Evolutionary conservation across 2,888 invertebrate genomes (phyloP).

Genomic region (Salpingus planirostris): DNA sequence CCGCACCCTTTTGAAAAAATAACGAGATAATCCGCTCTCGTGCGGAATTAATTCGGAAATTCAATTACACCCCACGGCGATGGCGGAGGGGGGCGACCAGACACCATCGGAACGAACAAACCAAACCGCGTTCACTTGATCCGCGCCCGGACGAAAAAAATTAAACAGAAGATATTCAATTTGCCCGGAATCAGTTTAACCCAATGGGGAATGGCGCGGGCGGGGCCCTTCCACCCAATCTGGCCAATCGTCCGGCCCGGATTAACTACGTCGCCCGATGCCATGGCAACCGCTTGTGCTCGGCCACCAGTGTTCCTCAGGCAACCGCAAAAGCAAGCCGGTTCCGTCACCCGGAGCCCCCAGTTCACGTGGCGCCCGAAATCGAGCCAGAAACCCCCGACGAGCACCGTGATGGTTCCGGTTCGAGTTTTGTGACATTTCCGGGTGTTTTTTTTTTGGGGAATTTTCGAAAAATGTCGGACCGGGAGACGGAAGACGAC

Average conservation of each 20-base stretch:
- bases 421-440: background rate
- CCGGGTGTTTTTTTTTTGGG: background rate
- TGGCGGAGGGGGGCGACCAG: conserved; percentile 2
- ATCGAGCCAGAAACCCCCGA: conserved; percentile 3
- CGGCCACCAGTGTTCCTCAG: conserved; percentile 32
- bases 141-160: conserved; percentile 36
- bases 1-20: conserved; percentile 14
- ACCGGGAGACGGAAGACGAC: conserved; percentile 50
- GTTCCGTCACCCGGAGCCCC: conserved; percentile 14
- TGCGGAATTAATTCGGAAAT: conserved; percentile 14
- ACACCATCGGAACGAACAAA: conserved; percentile 15
- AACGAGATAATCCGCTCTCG: conserved; percentile 12
- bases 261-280: conserved; percentile 35
- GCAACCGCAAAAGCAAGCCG: conserved; percentile 25
- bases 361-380: conserved; percentile 7
- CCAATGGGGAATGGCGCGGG: conserved; percentile 41
- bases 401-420: too few species aligned
- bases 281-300: conserved; percentile 40
- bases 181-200: conserved; percentile 42
- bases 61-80: conserved; percentile 10
- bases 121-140: conserved; percentile 32
- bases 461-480: conserved; percentile 30
- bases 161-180: conserved; percentile 44
- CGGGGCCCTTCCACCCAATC: conserved; percentile 32
- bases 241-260: conserved; percentile 37